Evolutionary conservation across 1,140 invertebrate species (phyloP).

Genomic region (Zaprionus lachaisei): DNA sequence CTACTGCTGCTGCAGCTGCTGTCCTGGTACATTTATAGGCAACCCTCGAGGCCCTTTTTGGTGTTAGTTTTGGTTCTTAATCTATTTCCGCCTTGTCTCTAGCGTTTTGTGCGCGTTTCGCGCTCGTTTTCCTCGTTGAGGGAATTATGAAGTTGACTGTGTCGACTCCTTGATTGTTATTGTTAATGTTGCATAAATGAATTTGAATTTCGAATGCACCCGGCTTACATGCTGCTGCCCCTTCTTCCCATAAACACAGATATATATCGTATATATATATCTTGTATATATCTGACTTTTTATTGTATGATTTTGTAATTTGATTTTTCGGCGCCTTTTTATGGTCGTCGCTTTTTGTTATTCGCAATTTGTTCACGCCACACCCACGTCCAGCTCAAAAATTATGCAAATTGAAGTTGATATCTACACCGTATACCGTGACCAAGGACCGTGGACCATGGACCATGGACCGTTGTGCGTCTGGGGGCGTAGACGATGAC

Average conservation of each 20-base stretch:
- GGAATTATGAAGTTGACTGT: background rate
- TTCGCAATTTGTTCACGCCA: conserved; percentile 66
- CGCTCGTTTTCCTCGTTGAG: background rate
- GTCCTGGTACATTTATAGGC: conserved; percentile 84
- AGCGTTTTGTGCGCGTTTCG: conserved; percentile 30
- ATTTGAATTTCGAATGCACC: conserved; percentile 48
- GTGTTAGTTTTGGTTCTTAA: background rate
- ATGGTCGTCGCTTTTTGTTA: conserved; percentile 56
- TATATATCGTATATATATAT: conserved; percentile 1
- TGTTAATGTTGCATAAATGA: conserved; percentile 33
- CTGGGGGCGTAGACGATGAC: conserved; percentile 41
- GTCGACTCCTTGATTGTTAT: background rate
- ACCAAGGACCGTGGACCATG: background rate
- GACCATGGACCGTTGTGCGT: background rate
- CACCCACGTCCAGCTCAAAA: conserved; percentile 61
- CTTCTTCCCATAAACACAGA: background rate
- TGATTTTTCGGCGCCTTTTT: conserved; percentile 72
- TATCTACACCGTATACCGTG: conserved; percentile 36
- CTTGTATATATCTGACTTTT: conserved; percentile 12
- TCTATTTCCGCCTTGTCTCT: background rate
- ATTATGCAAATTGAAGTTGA: conserved; percentile 71
- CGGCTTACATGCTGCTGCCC: conserved; percentile 16
- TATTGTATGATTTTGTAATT: conserved; percentile 31
- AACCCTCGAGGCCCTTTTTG: conserved; percentile 53
- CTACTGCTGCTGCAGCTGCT: conserved; percentile 83